Base-by-base conservation (phyloP, 2,888 invertebrate genomes). In the Nomada lathburiana region DNA sequence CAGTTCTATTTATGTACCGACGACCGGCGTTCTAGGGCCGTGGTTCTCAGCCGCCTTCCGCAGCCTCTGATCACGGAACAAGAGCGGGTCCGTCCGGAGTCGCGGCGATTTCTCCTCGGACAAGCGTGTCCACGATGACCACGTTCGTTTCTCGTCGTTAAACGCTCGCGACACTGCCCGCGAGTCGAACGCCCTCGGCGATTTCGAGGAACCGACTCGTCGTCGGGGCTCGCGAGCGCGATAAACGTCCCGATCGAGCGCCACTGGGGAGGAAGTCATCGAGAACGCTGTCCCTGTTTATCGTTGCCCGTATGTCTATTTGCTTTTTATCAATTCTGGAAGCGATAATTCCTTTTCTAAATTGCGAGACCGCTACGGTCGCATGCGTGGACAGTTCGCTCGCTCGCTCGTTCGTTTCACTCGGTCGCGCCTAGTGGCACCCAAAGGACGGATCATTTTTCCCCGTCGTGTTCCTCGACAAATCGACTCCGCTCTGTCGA, bases 1-100 rank as follows among this genome's bases (percentile, higher is more conserved):
- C 83, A 84, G 85, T 84, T 90, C 91, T 91, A 90, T 90, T 90
- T 91, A 71, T 86, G 88, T 88, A 76, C 76, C 79, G 86, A 81
- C 81, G 85, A 83, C 84, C 86, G 79, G 73, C 88, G 88, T 84
- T 88, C 85, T 85, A 86, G 62, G 53, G 59, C 88, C 87, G 89
- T 76, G 90, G 79, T 70, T 89, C 90, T 90, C 89, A 89, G 87
- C 80, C 52, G 63, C 60, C 57, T 67, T 80, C 44, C 80, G 36
- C n/a, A n/a, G 10, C 11, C 47, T 10, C 42, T 18, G 2, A 76
- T 52, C 44, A 11, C 53, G 29, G 0, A 53, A 53, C 62, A n/a
- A 26, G 3, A 18, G 7, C 20, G 57, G 57, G 16, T 59, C 71
- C 67, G 44, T 63, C 20, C n/a, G 50, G 53, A 47, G 50, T 36